These are phyloP conservation scores for Subacronicta megacephala DNA, from an alignment of 2,888 invertebrate genomes.

Conservation along the genomic window DNA sequence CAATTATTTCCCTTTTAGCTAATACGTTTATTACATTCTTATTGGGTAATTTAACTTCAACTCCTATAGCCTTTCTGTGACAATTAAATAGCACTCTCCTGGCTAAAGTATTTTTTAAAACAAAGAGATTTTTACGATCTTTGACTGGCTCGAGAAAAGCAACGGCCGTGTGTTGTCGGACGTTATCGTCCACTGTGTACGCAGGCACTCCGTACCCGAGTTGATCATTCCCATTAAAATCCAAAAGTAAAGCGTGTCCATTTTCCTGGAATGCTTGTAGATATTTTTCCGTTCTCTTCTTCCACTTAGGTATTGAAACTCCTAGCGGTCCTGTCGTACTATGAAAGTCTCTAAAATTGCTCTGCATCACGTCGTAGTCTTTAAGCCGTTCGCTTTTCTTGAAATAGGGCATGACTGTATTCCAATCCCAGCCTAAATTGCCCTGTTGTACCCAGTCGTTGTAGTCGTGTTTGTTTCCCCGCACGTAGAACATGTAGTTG, in stretches of 20 bases:
- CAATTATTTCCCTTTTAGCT: conserved; percentile 68
- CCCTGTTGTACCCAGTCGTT: conserved; percentile 87
- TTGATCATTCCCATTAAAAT: conserved; percentile 63
- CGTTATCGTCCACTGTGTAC: conserved; percentile 59
- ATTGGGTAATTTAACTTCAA: conserved; percentile 61
- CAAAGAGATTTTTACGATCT: conserved; percentile 62
- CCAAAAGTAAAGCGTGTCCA: conserved; percentile 61
- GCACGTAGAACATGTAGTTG: conserved; percentile 91
- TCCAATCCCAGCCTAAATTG: conserved; percentile 81
- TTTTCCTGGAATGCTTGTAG: conserved; percentile 64
- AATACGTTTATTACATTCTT: conserved; percentile 51
- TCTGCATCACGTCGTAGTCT: conserved; percentile 58
- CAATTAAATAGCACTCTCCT: conserved; percentile 65
- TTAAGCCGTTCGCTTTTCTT: conserved; percentile 68
- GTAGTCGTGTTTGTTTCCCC: conserved; percentile 91
- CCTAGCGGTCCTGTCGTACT: conserved; percentile 62
- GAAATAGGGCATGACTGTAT: conserved; percentile 66
- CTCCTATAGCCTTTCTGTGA: conserved; percentile 61
- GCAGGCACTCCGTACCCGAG: conserved; percentile 63
- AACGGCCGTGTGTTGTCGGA: conserved; percentile 65
- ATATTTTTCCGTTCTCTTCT: conserved; percentile 73
- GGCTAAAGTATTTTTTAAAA: conserved; percentile 66
- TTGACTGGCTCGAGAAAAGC: conserved; percentile 63
- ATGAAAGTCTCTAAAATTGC: conserved; percentile 69
- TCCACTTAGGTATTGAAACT: conserved; percentile 68